Conservation (phyloP, 2,888 invertebrate species). For the Parnassius glacialis region DNA sequence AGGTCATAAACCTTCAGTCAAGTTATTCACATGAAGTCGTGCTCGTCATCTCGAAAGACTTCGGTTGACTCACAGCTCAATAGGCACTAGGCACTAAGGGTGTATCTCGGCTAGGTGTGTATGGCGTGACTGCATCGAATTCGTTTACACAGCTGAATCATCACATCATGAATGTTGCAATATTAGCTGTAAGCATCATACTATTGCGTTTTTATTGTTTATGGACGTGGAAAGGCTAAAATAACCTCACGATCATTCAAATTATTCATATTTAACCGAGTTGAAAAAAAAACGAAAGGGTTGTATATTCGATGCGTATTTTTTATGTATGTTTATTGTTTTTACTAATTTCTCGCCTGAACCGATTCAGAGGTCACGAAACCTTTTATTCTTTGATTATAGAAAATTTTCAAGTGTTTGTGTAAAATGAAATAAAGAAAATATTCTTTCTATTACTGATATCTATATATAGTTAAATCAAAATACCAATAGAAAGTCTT, state of each 20-base stretch:
- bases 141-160: slow-evolving; percentile 27
- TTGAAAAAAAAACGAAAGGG: no score
- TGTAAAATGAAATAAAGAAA: no score
- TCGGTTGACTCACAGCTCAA: slow-evolving; percentile 21
- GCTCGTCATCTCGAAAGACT: slow-evolving; percentile 23
- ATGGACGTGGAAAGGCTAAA: background rate
- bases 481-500: no score
- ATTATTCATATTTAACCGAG: background rate
- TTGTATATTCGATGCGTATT: no score
- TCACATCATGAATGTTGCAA: slow-evolving; percentile 12
- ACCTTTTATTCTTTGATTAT: no score
- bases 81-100: slow-evolving; percentile 12
- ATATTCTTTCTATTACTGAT: no score
- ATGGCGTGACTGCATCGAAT: slow-evolving; percentile 24
- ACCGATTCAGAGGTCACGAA: no score
- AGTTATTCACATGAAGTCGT: slow-evolving; percentile 21
- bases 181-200: background rate
- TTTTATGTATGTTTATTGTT: no score
- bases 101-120: slow-evolving; percentile 7
- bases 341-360: no score
- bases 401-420: no score
- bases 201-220: slow-evolving; percentile 28
- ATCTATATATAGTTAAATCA: no score
- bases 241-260: background rate
- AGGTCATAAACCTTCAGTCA: slow-evolving; percentile 21